Conservation (phyloP, 2,113 vertebrate species). For the Oreamnos americanus region DNA sequence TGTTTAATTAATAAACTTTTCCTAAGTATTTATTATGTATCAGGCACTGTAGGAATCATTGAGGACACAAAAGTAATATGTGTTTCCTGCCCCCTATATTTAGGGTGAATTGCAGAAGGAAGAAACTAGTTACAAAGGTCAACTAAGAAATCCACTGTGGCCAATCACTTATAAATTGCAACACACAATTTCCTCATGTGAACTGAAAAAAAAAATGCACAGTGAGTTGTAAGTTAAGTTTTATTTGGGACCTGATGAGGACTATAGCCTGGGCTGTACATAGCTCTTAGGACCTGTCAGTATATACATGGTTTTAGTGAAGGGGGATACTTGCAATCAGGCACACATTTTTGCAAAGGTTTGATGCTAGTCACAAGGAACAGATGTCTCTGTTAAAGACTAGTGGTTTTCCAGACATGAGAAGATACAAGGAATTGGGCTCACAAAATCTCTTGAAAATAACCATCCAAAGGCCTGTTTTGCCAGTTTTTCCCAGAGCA, state of each 20-base stretch:
- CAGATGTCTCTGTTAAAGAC: background rate
- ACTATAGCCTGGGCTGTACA: background rate
- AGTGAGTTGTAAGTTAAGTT: background rate
- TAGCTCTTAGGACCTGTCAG: background rate
- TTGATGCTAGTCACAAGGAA: background rate
- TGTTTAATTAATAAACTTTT: background rate
- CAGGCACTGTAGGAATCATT: background rate
- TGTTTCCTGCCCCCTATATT: background rate
- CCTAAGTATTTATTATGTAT: background rate
- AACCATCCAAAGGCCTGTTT: background rate
- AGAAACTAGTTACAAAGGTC: background rate
- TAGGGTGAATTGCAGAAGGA: background rate
- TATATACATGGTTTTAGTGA: background rate
- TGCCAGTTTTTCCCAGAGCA: background rate
- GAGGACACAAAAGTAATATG: background rate
- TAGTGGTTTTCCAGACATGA: background rate
- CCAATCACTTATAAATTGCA: background rate
- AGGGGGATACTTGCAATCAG: background rate
- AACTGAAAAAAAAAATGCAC: background rate
- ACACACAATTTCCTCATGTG: background rate
- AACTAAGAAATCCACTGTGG: background rate
- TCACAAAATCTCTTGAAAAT: background rate
- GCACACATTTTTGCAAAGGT: background rate
- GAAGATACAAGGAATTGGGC: background rate
- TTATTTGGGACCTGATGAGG: background rate